Conservation (phyloP, 2,113 vertebrate species). For the Cariama cristata region DNA sequence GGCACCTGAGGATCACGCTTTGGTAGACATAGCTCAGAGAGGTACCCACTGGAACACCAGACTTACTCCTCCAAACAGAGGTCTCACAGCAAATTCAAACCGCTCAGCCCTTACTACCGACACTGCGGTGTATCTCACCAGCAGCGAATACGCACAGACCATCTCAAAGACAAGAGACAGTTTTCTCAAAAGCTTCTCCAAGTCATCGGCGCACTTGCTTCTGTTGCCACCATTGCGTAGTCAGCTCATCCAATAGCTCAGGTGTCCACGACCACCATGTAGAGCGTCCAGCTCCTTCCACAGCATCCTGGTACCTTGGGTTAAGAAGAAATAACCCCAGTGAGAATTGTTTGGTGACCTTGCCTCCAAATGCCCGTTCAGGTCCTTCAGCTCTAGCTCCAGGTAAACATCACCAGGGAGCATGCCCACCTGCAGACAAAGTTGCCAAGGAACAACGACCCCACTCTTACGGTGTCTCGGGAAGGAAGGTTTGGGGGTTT, state of each 20-base stretch:
- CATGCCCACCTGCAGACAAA: background rate
- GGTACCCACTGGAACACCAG: background rate
- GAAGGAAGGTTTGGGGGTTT: background rate
- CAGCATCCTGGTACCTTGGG: background rate
- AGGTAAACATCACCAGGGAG: background rate
- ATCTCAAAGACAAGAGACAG: background rate
- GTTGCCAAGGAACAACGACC: background rate
- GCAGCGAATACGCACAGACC: background rate
- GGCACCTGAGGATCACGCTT: background rate
- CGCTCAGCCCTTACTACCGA: background rate
- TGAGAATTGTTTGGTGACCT: background rate
- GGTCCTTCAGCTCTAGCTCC: background rate
- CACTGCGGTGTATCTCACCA: background rate
- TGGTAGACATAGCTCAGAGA: background rate
- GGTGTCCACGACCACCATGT: background rate
- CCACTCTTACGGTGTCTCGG: background rate
- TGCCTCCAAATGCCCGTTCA: background rate
- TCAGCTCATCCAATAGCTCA: background rate
- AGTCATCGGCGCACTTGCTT: background rate
- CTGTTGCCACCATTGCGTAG: fast-evolving
- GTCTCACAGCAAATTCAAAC: background rate
- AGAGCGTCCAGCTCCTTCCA: background rate
- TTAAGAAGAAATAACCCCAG: background rate
- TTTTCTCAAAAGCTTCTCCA: background rate
- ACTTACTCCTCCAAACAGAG: background rate